Conservation (phyloP, 2,113 vertebrate species). For the Motacilla alba region DNA sequence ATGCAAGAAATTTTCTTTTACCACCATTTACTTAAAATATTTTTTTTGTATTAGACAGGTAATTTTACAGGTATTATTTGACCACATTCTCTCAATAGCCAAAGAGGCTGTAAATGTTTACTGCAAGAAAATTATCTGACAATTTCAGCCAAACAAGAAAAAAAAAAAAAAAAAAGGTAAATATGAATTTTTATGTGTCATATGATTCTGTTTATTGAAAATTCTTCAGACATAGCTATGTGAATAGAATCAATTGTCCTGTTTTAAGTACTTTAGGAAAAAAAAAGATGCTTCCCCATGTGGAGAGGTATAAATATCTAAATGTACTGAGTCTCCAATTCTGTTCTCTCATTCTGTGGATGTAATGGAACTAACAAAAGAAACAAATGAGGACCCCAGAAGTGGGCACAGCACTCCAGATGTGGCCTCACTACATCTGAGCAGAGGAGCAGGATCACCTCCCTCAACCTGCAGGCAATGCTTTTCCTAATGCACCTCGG, state of each 20-base stretch:
- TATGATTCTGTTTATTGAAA: background rate
- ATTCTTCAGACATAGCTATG: background rate
- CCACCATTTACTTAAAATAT: background rate
- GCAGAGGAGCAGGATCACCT: background rate
- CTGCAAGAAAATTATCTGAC: background rate
- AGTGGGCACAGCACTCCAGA: background rate
- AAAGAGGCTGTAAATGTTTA: background rate
- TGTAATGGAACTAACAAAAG: background rate
- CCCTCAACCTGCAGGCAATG: rapidly evolving
- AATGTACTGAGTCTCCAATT: background rate
- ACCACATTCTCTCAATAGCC: rapidly evolving
- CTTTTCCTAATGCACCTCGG: background rate
- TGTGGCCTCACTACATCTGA: background rate
- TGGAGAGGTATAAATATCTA: background rate
- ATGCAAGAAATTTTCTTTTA: background rate
- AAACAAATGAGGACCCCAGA: background rate
- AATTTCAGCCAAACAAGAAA: background rate
- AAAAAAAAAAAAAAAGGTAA: background rate
- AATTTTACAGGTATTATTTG: background rate
- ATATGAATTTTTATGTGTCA: background rate
- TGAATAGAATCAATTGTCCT: background rate
- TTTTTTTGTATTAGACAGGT: background rate
- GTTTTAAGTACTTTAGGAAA: background rate
- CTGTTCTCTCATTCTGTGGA: background rate
- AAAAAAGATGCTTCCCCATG: rapidly evolving